Evolutionary conservation across 1,140 invertebrate genomes (phyloP).

Genomic region (Pseudomyrmex flavicornis): DNA sequence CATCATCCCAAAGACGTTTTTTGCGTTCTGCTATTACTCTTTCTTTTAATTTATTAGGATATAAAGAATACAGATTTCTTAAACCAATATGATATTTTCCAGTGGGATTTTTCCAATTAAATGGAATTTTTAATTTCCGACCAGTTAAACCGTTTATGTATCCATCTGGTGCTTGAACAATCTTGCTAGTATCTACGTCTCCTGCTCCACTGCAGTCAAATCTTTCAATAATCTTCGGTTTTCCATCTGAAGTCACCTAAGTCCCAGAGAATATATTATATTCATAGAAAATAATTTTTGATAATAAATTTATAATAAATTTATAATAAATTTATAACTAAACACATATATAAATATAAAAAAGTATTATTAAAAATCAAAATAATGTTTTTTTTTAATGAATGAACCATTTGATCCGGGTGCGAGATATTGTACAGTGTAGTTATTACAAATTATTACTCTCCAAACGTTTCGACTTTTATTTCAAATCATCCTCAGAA

Average conservation of each 20-base stretch:
- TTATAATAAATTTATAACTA: no score
- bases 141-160: constrained; percentile 94
- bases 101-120: constrained; percentile 93
- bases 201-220: constrained; percentile 98
- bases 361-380: no score
- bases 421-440: no score
- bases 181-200: constrained; percentile 95
- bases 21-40: constrained; percentile 93
- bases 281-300: background rate
- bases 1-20: constrained; percentile 94
- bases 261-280: background rate
- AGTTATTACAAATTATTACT: no score
- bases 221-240: constrained; percentile 97
- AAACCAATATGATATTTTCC: constrained; percentile 94
- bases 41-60: constrained; percentile 93
- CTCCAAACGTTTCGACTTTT: no score
- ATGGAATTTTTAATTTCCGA: constrained; percentile 94
- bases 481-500: no score
- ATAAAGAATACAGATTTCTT: constrained; percentile 94
- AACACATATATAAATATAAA: no score
- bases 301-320: no score
- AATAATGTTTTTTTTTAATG: no score
- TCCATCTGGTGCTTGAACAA: constrained; percentile 92
- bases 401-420: no score
- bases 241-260: constrained; percentile 94